Evolutionary conservation across 2,113 vertebrate genomes (phyloP).

Genomic region (Seriola dumerili): DNA sequence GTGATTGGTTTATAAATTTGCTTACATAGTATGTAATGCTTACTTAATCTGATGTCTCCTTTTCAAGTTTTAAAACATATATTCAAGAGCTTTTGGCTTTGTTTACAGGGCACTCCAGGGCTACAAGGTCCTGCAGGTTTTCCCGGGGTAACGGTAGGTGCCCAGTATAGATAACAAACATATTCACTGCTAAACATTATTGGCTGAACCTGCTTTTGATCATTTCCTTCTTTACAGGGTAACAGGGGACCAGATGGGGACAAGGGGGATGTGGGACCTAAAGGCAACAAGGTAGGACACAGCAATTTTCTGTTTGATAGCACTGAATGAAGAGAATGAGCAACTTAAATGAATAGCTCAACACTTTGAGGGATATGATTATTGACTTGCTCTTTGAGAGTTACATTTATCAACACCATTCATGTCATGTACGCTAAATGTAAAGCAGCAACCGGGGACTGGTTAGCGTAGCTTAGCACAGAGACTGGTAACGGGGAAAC

Average conservation of each 20-base stretch:
- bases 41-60: background rate
- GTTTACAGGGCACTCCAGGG: constrained; percentile 85
- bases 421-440: no score
- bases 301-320: constrained; percentile 3
- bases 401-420: background rate
- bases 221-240: constrained; percentile 79
- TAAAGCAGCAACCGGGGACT: no score
- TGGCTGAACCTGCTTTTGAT: background rate
- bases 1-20: background rate
- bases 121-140: constrained; percentile 81
- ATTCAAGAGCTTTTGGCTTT: background rate
- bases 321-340: background rate
- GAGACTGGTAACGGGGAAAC: no score
- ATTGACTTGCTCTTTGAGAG: background rate
- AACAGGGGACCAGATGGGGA: constrained; percentile 83
- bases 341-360: background rate
- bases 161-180: background rate
- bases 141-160: constrained; percentile 82
- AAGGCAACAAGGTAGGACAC: constrained; percentile 86
- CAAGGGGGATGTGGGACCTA: constrained; percentile 85
- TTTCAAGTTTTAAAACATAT: background rate
- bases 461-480: no score
- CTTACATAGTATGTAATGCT: background rate
- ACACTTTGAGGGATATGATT: background rate
- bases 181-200: background rate